phyloP scores from a whole-genome alignment of 2,797 vertebrate species.

The Xenopus petersii region DNA sequence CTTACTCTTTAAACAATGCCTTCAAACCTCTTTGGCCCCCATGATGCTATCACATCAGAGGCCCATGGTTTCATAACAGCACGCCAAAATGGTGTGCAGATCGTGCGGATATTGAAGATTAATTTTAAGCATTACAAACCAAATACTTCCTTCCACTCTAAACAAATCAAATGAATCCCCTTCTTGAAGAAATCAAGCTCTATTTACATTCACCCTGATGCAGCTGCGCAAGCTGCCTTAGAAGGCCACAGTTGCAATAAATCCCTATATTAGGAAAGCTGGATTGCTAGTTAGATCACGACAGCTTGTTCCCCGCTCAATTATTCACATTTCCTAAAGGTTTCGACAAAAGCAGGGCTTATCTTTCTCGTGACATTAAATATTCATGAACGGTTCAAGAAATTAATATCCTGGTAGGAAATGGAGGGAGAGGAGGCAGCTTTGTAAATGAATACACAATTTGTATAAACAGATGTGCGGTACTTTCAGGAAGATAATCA shows the following conservation, averaged over 20 bases:
- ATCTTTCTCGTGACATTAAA: conserved; percentile 61
- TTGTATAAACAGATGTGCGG: conserved; percentile 25
- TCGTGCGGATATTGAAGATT: conserved; percentile 63
- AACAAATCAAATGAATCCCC: conserved; percentile 77
- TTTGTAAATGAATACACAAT: conserved; percentile 25
- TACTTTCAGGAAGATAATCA: neutral
- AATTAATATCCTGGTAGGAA: conserved; percentile 34
- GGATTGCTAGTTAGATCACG: conserved; percentile 78
- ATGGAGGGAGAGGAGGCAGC: conserved; percentile 12
- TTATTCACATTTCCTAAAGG: conserved; percentile 71
- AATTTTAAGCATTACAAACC: conserved; percentile 61
- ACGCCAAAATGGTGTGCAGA: conserved; percentile 59
- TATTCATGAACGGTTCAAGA: conserved; percentile 27
- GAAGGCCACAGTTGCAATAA: conserved; percentile 79
- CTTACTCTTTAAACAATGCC: conserved; percentile 57
- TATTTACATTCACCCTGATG: conserved; percentile 79
- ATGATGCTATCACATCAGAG: conserved; percentile 59
- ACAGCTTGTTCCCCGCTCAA: conserved; percentile 73
- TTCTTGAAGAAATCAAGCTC: conserved; percentile 76
- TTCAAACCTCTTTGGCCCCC: conserved; percentile 61
- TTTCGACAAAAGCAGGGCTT: conserved; percentile 55
- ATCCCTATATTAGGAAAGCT: conserved; percentile 82
- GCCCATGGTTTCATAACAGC: conserved; percentile 60
- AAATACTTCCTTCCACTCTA: conserved; percentile 75
- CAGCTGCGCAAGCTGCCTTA: conserved; percentile 81